Percentiles rank a stretch among this genome's conserved stretches.
Evolutionary conservation across 1,140 invertebrate species (phyloP).

Genomic region (Mercenaria mercenaria): DNA sequence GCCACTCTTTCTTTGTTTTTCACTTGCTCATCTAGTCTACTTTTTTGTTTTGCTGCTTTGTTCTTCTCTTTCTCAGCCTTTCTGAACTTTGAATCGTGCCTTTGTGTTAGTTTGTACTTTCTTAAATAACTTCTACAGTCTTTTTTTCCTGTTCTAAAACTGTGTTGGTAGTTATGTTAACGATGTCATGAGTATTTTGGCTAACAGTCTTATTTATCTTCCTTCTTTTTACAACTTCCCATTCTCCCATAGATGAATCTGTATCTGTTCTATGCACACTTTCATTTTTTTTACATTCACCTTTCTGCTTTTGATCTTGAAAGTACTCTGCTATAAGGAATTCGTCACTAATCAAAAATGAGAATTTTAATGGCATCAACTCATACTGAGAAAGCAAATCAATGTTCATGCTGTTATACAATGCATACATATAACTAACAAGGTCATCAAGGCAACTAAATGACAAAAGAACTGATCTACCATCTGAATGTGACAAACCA

Average conservation of each 20-base stretch:
- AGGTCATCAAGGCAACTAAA: constrained; percentile 36
- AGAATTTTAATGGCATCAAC: constrained; percentile 30
- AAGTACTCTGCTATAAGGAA: neutral
- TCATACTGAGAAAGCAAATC: constrained; percentile 26
- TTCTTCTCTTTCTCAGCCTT: constrained; percentile 21
- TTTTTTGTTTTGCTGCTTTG: no score
- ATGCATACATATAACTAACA: constrained; percentile 34
- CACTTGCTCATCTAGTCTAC: no score
- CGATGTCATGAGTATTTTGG: neutral
- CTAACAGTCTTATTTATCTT: neutral
- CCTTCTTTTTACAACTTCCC: neutral
- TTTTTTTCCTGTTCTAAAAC: neutral
- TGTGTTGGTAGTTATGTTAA: neutral
- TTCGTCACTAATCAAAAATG: neutral
- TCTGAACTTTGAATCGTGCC: constrained; percentile 1
- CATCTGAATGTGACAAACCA: neutral
- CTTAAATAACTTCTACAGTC: neutral
- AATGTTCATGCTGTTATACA: constrained; percentile 32
- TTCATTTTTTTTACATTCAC: neutral
- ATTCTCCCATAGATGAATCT: neutral
- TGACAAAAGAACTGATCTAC: neutral
- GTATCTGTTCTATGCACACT: neutral
- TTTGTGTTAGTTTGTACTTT: constrained; percentile 50
- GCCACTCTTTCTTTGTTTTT: no score
- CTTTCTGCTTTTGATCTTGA: neutral